Percentiles rank a stretch among this genome's conserved stretches.
Conservation (phyloP, 1,140 invertebrate genomes). For the Chrysoperla carnea region DNA sequence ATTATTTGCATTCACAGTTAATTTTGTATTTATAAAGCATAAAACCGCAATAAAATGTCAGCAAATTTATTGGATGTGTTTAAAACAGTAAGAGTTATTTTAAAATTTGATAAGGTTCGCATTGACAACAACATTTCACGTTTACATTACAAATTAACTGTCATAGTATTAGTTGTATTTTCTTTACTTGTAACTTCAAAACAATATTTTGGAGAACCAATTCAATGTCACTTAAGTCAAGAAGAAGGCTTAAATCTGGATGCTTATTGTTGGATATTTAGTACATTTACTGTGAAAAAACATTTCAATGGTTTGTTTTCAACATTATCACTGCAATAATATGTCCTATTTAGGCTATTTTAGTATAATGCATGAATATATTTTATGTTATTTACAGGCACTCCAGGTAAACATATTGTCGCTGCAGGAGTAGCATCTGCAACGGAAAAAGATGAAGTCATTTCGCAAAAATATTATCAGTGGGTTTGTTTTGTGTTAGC, state of each 20-base stretch:
- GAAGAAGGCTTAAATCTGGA: constrained; percentile 33
- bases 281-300: constrained; percentile 45
- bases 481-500: constrained; percentile 73
- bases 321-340: neutral
- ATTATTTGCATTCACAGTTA: too few relatives aligned
- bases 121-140: constrained; percentile 48
- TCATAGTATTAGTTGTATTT: constrained; percentile 42
- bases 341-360: neutral
- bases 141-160: constrained; percentile 47
- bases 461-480: constrained; percentile 71
- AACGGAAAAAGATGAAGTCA: constrained; percentile 30
- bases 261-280: constrained; percentile 60
- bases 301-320: constrained; percentile 22
- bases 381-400: neutral
- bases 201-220: constrained; percentile 53
- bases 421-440: neutral
- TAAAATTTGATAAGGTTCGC: constrained; percentile 39
- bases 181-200: constrained; percentile 46
- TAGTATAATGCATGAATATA: neutral
- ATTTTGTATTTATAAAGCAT: too few relatives aligned
- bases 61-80: constrained; percentile 14
- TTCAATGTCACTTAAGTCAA: constrained; percentile 37
- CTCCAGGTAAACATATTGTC: neutral
- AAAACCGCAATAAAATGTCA: too few relatives aligned
- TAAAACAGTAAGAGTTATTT: constrained; percentile 13